Conservation (phyloP, 1,140 invertebrate species). For the Araneus ventricosus region DNA sequence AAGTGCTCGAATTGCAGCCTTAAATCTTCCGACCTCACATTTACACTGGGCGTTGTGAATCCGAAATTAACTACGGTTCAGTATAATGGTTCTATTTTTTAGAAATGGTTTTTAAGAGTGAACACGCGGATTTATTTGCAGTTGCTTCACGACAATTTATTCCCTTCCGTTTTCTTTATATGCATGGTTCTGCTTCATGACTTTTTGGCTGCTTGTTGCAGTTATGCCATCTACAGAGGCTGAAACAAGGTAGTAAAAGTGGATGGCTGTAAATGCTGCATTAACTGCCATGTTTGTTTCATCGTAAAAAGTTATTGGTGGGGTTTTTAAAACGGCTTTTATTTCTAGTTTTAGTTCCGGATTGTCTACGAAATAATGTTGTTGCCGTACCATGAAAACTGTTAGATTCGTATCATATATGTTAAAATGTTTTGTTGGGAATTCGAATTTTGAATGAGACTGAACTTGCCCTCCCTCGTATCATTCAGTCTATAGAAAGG, state of each 20-base stretch:
- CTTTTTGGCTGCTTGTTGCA: background rate
- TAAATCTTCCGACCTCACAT: constrained; percentile 13
- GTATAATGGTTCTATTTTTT: background rate
- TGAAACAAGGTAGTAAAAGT: constrained; percentile 32
- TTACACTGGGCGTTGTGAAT: constrained; percentile 51
- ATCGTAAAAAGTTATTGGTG: constrained; percentile 44
- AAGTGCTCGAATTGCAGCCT: constrained; percentile 48
- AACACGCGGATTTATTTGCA: constrained; percentile 4
- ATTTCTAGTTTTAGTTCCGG: constrained; percentile 17
- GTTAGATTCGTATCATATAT: too few relatives aligned
- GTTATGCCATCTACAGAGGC: background rate
- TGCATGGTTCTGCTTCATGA: background rate
- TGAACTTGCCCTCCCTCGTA: too few relatives aligned
- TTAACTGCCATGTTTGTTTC: constrained; percentile 33
- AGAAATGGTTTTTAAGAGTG: constrained; percentile 29
- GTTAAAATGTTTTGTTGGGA: too few relatives aligned
- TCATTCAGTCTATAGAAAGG: too few relatives aligned
- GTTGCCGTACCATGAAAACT: too few relatives aligned
- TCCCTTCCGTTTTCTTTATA: background rate
- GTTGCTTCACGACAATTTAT: background rate
- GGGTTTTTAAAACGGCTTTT: constrained; percentile 26
- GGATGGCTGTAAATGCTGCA: constrained; percentile 23
- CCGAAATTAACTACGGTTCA: constrained; percentile 54
- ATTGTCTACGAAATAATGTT: background rate
- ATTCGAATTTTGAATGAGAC: too few relatives aligned